phyloP scores from a whole-genome alignment of 2,113 vertebrate genomes.

The Megatriorchis doriae region DNA sequence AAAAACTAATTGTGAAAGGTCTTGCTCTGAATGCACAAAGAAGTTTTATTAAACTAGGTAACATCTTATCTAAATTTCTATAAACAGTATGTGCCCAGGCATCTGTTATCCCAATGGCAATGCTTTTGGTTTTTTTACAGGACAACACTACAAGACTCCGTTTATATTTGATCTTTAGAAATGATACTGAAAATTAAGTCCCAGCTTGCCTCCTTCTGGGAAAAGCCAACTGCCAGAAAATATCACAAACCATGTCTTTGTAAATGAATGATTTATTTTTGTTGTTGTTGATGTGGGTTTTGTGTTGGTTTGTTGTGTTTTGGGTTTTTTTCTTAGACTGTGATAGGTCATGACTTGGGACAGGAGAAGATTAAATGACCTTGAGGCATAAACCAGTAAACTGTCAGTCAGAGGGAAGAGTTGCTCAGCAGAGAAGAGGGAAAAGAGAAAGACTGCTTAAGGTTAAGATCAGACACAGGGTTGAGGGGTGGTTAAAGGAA shows the following conservation, averaged over 20 bases:
- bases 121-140: not conserved
- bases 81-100: not conserved
- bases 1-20: conserved; percentile 19
- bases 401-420: not conserved
- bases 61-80: conserved; percentile 31
- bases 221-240: not conserved
- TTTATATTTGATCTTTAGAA: conserved; percentile 49
- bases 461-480: not conserved
- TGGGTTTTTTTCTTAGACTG: not conserved
- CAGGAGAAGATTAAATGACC: not conserved
- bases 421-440: not conserved
- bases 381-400: not conserved
- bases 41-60: conserved; percentile 31
- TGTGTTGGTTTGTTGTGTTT: not conserved
- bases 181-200: conserved; percentile 40
- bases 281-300: not conserved
- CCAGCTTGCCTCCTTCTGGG: not conserved
- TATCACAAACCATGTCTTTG: not conserved
- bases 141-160: not conserved
- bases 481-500: not conserved
- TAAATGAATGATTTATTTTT: not conserved
- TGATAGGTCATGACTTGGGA: not conserved
- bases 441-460: not conserved
- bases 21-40: conserved; percentile 21
- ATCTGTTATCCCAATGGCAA: not conserved